Evolutionary conservation across 1,140 invertebrate genomes (phyloP).

Genomic region (Centruroides sculpturatus): DNA sequence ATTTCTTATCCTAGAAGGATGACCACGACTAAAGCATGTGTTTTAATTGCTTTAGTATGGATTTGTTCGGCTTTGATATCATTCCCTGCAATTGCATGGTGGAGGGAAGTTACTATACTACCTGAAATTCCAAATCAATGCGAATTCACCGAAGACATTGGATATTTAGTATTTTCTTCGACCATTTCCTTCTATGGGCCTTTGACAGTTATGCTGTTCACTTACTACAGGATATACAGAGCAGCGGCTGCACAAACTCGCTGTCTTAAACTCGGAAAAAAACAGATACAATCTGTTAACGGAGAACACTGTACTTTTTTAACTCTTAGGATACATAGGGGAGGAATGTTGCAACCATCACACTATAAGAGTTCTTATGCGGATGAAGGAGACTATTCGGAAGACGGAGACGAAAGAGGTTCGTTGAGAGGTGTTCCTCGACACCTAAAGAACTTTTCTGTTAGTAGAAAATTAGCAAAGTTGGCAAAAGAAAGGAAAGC

Average conservation of each 20-base stretch:
- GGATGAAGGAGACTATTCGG: constrained; percentile 4
- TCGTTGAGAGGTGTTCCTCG: constrained; percentile 18
- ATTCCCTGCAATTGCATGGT: constrained; percentile 91
- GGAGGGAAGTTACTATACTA: constrained; percentile 48
- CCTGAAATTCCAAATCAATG: constrained; percentile 38
- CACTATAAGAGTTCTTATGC: neutral
- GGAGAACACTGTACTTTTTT: constrained; percentile 41
- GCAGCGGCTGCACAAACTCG: constrained; percentile 85
- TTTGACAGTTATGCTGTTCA: constrained; percentile 95
- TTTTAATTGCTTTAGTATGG: constrained; percentile 79
- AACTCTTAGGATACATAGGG: constrained; percentile 74
- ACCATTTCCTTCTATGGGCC: constrained; percentile 96
- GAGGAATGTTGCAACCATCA: constrained; percentile 49
- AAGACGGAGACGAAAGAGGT: neutral
- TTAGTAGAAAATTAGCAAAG: constrained; percentile 80
- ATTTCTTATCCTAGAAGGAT: constrained; percentile 88
- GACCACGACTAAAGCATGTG: constrained; percentile 60
- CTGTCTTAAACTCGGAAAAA: constrained; percentile 50
- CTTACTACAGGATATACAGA: constrained; percentile 86
- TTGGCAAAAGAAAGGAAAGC: constrained; percentile 39
- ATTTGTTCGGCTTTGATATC: constrained; percentile 83
- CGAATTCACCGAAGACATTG: constrained; percentile 79
- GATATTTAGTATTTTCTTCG: constrained; percentile 84
- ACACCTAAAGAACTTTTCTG: constrained; percentile 61
- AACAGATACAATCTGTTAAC: constrained; percentile 59